These are phyloP conservation scores for Hetaerina titia DNA, from an alignment of 2,888 invertebrate species.

Conservation along the genomic window DNA sequence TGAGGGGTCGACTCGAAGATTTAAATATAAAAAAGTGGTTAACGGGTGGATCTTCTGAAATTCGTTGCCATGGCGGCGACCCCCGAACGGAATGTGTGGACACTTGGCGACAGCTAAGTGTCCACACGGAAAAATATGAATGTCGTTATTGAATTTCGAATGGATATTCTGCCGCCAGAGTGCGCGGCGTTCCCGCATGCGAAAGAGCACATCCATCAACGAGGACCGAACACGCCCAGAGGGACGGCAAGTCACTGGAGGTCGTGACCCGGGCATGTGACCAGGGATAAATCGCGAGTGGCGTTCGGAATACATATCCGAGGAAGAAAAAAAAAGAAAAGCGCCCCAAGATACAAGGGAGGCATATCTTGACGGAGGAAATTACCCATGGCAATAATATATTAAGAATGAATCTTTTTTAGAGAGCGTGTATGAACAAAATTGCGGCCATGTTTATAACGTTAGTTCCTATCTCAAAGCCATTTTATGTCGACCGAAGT, in stretches of 20 bases:
- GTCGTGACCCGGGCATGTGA: neutral
- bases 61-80: neutral
- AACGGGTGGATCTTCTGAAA: neutral
- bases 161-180: neutral
- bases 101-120: neutral
- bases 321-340: neutral
- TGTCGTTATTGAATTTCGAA: constrained; percentile 27
- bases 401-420: neutral
- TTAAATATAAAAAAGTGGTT: neutral
- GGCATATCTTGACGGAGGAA: neutral
- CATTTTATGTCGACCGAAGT: neutral
- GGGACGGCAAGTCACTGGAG: neutral
- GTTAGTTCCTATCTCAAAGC: neutral
- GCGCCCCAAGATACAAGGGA: neutral
- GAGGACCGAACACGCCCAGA: neutral
- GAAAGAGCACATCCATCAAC: neutral
- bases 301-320: neutral
- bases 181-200: neutral
- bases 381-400: neutral
- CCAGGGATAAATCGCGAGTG: neutral
- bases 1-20: neutral
- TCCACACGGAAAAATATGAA: neutral
- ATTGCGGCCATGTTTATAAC: neutral
- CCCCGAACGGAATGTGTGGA: neutral
- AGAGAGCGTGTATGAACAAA: neutral